phyloP scores from a whole-genome alignment of 2,113 vertebrate genomes.

The Piaya cayana region DNA sequence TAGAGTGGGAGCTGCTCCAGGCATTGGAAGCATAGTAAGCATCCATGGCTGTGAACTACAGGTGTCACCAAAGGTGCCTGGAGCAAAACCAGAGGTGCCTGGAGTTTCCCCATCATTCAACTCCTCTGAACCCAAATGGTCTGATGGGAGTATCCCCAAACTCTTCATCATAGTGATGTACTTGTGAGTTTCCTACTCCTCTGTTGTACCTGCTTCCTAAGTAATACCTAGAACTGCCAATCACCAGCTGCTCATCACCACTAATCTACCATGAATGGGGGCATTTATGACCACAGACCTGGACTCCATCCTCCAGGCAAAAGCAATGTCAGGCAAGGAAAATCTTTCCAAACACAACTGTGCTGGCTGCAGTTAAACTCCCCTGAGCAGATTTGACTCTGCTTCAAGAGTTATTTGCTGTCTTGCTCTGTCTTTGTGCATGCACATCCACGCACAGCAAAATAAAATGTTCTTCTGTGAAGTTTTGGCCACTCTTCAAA shows the following conservation, averaged over 20 bases:
- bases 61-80: background rate
- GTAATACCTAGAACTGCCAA: background rate
- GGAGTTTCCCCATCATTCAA: background rate
- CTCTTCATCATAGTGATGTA: background rate
- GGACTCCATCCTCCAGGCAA: background rate
- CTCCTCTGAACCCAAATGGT: background rate
- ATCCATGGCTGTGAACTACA: rapidly evolving
- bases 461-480: conserved; percentile 58
- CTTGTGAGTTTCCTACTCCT: background rate
- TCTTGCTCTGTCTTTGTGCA: background rate
- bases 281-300: background rate
- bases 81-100: background rate
- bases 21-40: background rate
- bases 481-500: conserved; percentile 45
- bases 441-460: background rate
- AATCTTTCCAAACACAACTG: background rate
- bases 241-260: background rate
- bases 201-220: background rate
- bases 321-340: background rate
- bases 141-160: background rate
- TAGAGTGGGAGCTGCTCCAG: background rate
- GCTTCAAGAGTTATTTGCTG: background rate
- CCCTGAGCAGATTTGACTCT: background rate
- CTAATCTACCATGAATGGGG: background rate
- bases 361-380: background rate